phyloP scores from a whole-genome alignment of 2,888 invertebrate species.

The Carpatolechia fugitivella region DNA sequence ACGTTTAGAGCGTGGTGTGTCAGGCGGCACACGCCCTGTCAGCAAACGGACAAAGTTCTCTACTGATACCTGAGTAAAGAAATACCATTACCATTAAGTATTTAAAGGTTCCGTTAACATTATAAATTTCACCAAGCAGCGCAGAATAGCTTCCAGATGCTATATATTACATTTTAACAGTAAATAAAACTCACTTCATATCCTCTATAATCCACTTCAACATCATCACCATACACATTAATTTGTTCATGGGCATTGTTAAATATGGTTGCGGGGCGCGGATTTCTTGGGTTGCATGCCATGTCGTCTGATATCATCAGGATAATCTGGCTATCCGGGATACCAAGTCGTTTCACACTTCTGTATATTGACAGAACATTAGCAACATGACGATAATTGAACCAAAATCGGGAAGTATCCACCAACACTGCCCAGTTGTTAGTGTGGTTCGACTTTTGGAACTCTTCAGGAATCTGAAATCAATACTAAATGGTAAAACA shows the following conservation, averaged over 20 bases:
- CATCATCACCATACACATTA: constrained; percentile 99
- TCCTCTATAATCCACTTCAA: constrained; percentile 98
- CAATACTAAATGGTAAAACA: background rate
- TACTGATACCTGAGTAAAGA: constrained; percentile 89
- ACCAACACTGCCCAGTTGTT: constrained; percentile 99
- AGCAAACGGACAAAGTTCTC: constrained; percentile 98
- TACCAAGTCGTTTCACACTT: constrained; percentile 98
- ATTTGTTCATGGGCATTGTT: constrained; percentile 99
- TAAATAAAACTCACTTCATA: constrained; percentile 82
- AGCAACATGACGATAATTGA: constrained; percentile 99
- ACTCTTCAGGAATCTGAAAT: constrained; percentile 72
- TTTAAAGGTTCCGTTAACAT: too few relatives aligned
- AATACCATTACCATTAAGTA: background rate
- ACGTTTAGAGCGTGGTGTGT: constrained; percentile 96
- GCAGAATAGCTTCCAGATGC: too few relatives aligned
- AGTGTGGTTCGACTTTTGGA: constrained; percentile 87
- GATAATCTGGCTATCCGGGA: constrained; percentile 99
- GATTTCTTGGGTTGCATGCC: constrained; percentile 99
- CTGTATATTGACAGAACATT: constrained; percentile 99
- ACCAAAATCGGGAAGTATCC: constrained; percentile 99
- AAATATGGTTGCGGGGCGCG: constrained; percentile 97
- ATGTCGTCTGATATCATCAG: constrained; percentile 99
- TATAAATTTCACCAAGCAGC: too few relatives aligned
- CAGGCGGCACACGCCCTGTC: constrained; percentile 94
- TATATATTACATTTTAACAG: too few relatives aligned